Conservation (phyloP, 2,113 vertebrate genomes). For the Grammomys surdaster region DNA sequence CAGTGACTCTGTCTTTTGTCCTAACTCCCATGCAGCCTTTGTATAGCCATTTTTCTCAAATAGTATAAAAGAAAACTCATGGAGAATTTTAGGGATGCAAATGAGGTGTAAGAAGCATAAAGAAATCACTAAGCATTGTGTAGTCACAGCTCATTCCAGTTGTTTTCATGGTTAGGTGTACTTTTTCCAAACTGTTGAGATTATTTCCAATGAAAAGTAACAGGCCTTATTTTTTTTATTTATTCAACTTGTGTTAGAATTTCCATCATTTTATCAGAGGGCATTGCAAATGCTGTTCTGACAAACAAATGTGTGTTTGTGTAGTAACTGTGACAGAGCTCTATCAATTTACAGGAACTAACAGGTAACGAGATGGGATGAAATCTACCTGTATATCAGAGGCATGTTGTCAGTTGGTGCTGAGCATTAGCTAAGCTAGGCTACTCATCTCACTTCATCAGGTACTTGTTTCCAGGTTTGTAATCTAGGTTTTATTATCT, state of each 20-base stretch:
- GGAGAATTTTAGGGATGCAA: neutral
- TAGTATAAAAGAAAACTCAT: neutral
- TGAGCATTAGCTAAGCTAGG: neutral
- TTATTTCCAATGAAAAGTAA: constrained; percentile 15
- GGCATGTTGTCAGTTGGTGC: neutral
- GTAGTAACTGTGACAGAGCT: neutral
- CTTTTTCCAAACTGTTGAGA: neutral
- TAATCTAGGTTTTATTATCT: neutral
- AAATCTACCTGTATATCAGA: neutral
- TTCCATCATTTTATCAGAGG: neutral
- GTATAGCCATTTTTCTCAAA: neutral
- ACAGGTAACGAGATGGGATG: neutral
- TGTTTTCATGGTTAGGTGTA: neutral
- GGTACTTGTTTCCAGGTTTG: neutral
- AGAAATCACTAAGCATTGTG: neutral
- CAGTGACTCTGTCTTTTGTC: neutral
- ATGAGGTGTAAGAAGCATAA: neutral
- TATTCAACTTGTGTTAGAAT: neutral
- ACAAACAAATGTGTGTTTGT: neutral
- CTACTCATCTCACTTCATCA: neutral
- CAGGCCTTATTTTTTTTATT: neutral
- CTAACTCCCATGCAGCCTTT: neutral
- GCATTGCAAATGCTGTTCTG: neutral
- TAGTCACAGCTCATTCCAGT: neutral
- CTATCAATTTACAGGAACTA: neutral